Evolutionary conservation across 2,797 vertebrate species (phyloP).

Genomic region (Taeniopygia guttata): DNA sequence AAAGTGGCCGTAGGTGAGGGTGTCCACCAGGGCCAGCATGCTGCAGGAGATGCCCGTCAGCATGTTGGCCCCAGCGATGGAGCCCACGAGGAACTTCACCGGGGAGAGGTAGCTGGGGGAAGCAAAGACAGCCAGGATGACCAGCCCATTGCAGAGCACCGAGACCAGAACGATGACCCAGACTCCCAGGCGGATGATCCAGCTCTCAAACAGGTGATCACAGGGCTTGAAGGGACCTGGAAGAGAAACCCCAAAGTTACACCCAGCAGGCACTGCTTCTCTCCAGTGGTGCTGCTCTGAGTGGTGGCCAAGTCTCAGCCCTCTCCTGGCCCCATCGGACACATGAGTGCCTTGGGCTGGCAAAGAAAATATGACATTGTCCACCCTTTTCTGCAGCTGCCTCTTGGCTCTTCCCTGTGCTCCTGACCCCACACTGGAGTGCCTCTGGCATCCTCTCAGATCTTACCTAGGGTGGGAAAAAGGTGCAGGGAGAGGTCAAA

Average conservation of each 20-base stretch:
- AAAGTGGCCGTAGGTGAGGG: constrained; percentile 87
- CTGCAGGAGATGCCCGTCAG: constrained; percentile 87
- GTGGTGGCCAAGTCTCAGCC: background rate
- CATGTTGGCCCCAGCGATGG: constrained; percentile 88
- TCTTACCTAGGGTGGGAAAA: background rate
- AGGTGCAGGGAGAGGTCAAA: background rate
- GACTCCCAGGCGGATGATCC: constrained; percentile 90
- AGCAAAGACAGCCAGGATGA: constrained; percentile 85
- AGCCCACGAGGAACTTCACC: constrained; percentile 88
- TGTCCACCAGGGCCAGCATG: constrained; percentile 86
- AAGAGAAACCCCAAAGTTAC: constrained; percentile 2
- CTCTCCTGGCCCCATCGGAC: background rate
- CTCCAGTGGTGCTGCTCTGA: background rate
- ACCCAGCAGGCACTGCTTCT: background rate
- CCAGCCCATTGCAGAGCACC: constrained; percentile 85
- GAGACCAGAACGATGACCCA: constrained; percentile 89
- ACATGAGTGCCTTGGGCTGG: background rate
- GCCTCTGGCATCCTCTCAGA: background rate
- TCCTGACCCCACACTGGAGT: background rate
- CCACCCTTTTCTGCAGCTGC: background rate
- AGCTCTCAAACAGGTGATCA: constrained; percentile 90
- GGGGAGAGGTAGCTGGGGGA: constrained; percentile 84
- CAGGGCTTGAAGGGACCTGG: constrained; percentile 95
- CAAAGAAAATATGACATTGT: background rate
- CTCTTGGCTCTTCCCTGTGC: background rate